Evolutionary conservation across 1,140 invertebrate genomes (phyloP), one percentile per base, ranked within the genome.

Genomic region (Nebria ingens): DNA sequence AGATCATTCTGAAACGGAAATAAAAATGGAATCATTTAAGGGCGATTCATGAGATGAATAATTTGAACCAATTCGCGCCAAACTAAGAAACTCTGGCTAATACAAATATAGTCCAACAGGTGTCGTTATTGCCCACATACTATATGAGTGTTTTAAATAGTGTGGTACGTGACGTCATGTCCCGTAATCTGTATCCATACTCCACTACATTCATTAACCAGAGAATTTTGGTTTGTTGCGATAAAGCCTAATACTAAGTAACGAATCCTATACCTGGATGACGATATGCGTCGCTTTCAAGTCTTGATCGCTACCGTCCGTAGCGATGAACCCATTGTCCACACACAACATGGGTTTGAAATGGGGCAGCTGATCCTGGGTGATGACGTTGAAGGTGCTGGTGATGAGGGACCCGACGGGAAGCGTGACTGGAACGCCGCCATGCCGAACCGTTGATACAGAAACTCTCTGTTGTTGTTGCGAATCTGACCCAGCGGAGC

Each of bases 331-430:
- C 25, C 85, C 85, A 67, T 83, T 84, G 63, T 91, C 87, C 51
- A 90, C 86, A 67, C 87, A 90, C 64, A 90, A 68, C 76, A 89
- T 84, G 61, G 86, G 86, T 64, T 89, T 85, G 61, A 88, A 87
- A 61, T 88, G 84, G 66, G 86, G 84, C 60, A 90, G 70, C 65
- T 89, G 86, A 60, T 90, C 88, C 6, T 85, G 82, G 11, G 86
- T 87, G 68, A 90, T 89, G 63, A 90, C 86, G 73, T 89, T 90
- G 70, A 88, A 90, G 21, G 87, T 83, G 40, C 85, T 83, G 38
- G 85, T 81, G 62, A 89, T 87, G 62, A 90, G 81, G 20, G 86
- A 86, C 51, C 85, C 85, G 54, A 89, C 85, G 17, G 86, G 86
- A 61, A 89, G 68, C 38, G 84, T 83, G 50, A 89, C 86, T 42